Evolutionary conservation across 2,113 vertebrate species (phyloP).

Genomic region (Anoplopoma fimbria): DNA sequence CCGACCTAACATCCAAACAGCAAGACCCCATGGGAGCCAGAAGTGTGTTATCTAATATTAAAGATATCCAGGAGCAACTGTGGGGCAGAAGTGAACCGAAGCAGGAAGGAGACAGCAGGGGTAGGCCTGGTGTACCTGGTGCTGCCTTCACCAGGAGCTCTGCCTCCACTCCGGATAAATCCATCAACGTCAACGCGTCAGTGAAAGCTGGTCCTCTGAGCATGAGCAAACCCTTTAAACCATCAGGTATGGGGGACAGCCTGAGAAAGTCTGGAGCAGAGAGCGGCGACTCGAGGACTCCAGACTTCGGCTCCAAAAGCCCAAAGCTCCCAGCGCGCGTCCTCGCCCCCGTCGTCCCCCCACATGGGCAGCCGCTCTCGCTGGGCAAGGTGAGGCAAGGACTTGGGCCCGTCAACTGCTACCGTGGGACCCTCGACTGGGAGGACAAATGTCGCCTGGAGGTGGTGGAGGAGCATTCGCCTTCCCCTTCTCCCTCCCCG

Average conservation of each 20-base stretch:
- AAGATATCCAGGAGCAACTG: constrained; percentile 59
- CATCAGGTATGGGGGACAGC: constrained; percentile 67
- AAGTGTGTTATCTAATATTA: constrained; percentile 37
- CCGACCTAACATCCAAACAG: constrained; percentile 67
- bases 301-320: constrained; percentile 79
- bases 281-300: constrained; percentile 69
- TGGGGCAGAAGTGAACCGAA: constrained; percentile 66
- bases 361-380: constrained; percentile 76
- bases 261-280: constrained; percentile 70
- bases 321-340: constrained; percentile 74
- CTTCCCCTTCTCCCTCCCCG: constrained; percentile 84
- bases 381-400: constrained; percentile 80
- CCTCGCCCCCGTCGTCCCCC: constrained; percentile 73
- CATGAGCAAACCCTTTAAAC: constrained; percentile 74
- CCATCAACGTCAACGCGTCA: background rate
- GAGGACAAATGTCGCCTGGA: constrained; percentile 90
- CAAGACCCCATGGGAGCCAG: constrained; percentile 77
- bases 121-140: constrained; percentile 44
- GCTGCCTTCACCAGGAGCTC: constrained; percentile 60
- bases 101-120: constrained; percentile 64
- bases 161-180: constrained; percentile 59
- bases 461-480: constrained; percentile 89
- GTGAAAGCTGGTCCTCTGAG: constrained; percentile 48
- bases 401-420: constrained; percentile 82
- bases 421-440: constrained; percentile 84